A percentile compares a stretch with the other conserved stretches of the same genome.
These are phyloP conservation scores for Actinostola sp. DNA, from an alignment of 92 coral and sea anemone species.

Conservation along the genomic window DNA sequence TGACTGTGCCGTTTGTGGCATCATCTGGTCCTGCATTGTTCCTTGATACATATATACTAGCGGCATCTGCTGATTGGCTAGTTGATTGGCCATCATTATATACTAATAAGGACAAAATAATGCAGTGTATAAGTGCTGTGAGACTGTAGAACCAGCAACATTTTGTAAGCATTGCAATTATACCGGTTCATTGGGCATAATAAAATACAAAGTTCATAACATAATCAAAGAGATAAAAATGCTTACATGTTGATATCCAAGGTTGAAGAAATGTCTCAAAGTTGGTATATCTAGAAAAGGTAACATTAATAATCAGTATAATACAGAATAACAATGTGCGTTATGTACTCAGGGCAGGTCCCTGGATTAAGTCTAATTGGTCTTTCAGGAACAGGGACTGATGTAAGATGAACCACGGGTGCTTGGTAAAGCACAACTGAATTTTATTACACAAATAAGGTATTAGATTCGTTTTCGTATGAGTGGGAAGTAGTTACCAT, in stretches of 20 bases:
- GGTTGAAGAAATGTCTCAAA: conserved; percentile 72
- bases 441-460: too few relatives aligned
- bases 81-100: conserved; percentile 15
- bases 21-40: conserved; percentile 59
- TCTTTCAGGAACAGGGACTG: too few relatives aligned
- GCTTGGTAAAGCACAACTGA: too few relatives aligned
- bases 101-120: neutral
- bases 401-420: too few relatives aligned
- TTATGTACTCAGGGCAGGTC: neutral
- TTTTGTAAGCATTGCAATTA: too few relatives aligned
- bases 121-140: neutral
- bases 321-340: too few relatives aligned
- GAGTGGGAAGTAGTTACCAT: too few relatives aligned
- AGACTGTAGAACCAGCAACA: too few relatives aligned
- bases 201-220: neutral
- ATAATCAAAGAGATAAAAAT: too few relatives aligned
- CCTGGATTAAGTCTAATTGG: too few relatives aligned
- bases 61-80: conserved; percentile 52
- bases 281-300: neutral
- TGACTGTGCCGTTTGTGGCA: conserved; percentile 39
- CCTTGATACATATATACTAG: conserved; percentile 48
- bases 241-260: conserved; percentile 64
- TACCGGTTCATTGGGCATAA: neutral
- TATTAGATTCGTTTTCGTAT: too few relatives aligned
- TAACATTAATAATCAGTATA: neutral